Conservation (phyloP, 1,140 invertebrate species). For the Pinna nobilis region DNA sequence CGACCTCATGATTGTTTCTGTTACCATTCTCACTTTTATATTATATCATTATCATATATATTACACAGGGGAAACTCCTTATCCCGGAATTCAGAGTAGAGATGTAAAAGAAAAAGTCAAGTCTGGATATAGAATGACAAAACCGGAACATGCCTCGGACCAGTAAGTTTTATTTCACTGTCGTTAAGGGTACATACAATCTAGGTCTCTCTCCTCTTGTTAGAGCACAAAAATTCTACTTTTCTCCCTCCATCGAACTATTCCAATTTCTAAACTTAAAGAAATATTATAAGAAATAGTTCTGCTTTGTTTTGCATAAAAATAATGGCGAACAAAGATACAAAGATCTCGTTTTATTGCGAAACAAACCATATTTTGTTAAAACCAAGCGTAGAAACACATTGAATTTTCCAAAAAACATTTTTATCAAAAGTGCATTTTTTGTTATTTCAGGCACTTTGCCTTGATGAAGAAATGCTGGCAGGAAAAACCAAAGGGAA, state of each 20-base stretch:
- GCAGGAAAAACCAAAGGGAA: not conserved
- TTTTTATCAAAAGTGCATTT: no score
- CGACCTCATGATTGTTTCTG: not conserved
- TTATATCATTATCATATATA: not conserved
- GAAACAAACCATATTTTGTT: no score
- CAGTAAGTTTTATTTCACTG: constrained; percentile 43
- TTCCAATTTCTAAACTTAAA: not conserved
- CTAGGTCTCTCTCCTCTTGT: no score
- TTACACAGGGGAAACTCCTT: constrained; percentile 80
- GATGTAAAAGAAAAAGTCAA: constrained; percentile 79
- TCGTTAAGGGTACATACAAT: no score
- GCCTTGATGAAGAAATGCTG: not conserved
- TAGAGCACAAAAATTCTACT: not conserved
- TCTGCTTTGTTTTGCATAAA: not conserved
- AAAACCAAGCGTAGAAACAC: no score
- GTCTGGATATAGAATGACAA: constrained; percentile 49
- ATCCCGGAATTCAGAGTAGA: constrained; percentile 85
- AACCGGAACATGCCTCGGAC: constrained; percentile 52
- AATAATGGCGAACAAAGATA: not conserved
- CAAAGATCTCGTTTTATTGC: not conserved
- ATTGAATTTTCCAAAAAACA: no score
- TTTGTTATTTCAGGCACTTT: constrained; percentile 22
- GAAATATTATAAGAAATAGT: not conserved
- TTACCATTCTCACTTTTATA: not conserved
- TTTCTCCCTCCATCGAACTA: no score